Evolutionary conservation across 2,113 vertebrate genomes (phyloP).

Genomic region (Lamprotornis superbus): DNA sequence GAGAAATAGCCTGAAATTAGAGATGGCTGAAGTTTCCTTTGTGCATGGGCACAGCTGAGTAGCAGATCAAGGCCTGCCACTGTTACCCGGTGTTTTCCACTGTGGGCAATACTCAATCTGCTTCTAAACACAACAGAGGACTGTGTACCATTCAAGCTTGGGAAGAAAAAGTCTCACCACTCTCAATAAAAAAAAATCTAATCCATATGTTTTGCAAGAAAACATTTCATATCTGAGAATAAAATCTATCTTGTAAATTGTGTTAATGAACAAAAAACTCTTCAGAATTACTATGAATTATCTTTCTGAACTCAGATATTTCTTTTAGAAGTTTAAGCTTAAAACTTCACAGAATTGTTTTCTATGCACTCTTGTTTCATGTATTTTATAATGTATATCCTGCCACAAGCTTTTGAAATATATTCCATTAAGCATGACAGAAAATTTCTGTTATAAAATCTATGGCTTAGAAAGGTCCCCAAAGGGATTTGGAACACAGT

Average conservation of each 20-base stretch:
- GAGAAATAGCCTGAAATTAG: not conserved
- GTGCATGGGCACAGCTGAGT: rapidly evolving
- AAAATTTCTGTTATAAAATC: not conserved
- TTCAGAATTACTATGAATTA: not conserved
- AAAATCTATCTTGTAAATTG: not conserved
- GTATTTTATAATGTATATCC: not conserved
- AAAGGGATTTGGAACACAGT: not conserved
- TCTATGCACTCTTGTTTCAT: not conserved
- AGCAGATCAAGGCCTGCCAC: not conserved
- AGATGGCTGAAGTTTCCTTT: not conserved
- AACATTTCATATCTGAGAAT: not conserved
- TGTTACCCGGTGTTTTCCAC: not conserved
- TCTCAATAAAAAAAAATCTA: not conserved
- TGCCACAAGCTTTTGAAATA: not conserved
- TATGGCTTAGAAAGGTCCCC: not conserved
- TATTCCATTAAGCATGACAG: not conserved
- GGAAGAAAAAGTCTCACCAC: not conserved
- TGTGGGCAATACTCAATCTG: not conserved
- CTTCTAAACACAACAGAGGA: not conserved
- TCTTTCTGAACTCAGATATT: not conserved
- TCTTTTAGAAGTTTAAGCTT: not conserved
- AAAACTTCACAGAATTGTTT: not conserved
- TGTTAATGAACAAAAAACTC: not conserved
- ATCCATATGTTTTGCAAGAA: not conserved
- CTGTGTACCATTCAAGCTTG: not conserved